Conservation (phyloP, 2,888 invertebrate genomes). For the Campoletis raptor region DNA sequence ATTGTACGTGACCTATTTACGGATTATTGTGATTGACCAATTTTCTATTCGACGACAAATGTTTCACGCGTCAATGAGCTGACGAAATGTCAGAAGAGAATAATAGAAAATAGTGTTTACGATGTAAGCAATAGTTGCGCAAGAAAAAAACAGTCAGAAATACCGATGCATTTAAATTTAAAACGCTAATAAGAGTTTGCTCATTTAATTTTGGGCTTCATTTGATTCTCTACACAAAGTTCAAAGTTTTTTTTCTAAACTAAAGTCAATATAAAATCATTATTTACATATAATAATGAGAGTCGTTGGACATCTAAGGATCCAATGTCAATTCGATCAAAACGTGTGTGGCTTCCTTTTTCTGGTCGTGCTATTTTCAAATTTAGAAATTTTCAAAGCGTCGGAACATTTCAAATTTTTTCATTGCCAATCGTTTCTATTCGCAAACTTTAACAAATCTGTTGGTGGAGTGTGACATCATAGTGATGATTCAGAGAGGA, state of each 20-base stretch:
- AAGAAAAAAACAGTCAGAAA: not conserved
- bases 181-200: not conserved
- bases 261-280: not conserved
- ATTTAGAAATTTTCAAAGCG: not conserved
- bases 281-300: not conserved
- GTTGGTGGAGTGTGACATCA: not conserved
- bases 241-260: not conserved
- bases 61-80: constrained; percentile 17
- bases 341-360: not conserved
- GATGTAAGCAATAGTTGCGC: not conserved
- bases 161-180: not conserved
- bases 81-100: constrained; percentile 27
- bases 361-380: not conserved
- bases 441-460: not conserved
- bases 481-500: not conserved
- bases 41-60: constrained; percentile 30
- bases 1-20: constrained; percentile 23
- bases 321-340: not conserved
- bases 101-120: constrained; percentile 13
- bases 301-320: not conserved
- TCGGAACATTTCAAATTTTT: not conserved
- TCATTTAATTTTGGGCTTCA: not conserved
- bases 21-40: constrained; percentile 18
- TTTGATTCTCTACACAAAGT: not conserved
- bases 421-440: not conserved